Conservation (phyloP, 2,888 invertebrate species). For the Drosophila lutescens region DNA sequence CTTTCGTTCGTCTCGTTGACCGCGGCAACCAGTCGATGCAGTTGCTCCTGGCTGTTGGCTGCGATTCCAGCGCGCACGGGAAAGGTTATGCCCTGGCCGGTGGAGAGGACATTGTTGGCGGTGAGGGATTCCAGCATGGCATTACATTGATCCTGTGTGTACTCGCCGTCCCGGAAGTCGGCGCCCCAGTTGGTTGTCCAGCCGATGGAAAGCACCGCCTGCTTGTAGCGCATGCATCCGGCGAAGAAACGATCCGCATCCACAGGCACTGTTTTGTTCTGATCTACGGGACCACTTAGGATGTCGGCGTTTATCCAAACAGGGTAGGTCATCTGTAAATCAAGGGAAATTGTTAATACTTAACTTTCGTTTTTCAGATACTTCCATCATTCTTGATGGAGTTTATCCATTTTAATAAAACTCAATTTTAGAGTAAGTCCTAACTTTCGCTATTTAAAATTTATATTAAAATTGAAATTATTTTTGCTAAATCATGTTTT, state of each 20-base stretch:
- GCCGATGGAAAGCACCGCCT: conserved; percentile 90
- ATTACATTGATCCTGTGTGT: conserved; percentile 87
- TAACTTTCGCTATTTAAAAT: too few relatives aligned
- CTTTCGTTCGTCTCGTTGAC: conserved; percentile 79
- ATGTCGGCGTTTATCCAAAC: conserved; percentile 96
- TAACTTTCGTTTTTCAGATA: too few relatives aligned
- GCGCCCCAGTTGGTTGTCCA: conserved; percentile 91
- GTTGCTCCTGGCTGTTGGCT: conserved; percentile 87
- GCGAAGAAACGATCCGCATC: conserved; percentile 87
- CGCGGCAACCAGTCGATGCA: conserved; percentile 87
- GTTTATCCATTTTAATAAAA: too few relatives aligned
- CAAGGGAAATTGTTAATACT: not conserved
- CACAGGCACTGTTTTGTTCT: conserved; percentile 86
- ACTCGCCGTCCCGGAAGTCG: conserved; percentile 86
- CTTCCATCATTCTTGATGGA: too few relatives aligned
- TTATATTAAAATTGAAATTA: too few relatives aligned
- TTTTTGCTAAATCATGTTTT: too few relatives aligned
- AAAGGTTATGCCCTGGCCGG: conserved; percentile 91
- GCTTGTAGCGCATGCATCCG: conserved; percentile 86
- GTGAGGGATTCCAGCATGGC: conserved; percentile 88
- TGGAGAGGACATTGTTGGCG: conserved; percentile 73
- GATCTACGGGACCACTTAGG: conserved; percentile 88
- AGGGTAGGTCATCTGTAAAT: conserved; percentile 87
- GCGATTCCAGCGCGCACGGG: conserved; percentile 90
- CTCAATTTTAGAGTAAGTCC: too few relatives aligned